Percentiles rank a stretch among this genome's conserved stretches.
Conservation (phyloP, 2,113 vertebrate genomes). For the Poeciliopsis prolifica region DNA sequence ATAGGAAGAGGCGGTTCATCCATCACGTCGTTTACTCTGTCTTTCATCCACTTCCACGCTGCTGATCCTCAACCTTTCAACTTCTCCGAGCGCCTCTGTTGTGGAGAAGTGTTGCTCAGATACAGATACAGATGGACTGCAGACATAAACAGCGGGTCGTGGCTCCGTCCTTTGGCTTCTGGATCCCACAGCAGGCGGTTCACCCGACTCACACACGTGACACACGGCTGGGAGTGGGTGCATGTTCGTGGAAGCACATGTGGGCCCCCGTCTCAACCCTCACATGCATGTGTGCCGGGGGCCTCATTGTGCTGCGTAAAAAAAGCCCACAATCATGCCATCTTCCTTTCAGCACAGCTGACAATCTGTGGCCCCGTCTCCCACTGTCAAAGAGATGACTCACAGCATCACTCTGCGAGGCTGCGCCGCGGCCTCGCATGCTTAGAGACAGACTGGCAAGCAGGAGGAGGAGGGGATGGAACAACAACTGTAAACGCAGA, state of each 20-base stretch:
- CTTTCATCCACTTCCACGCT: conserved; percentile 24
- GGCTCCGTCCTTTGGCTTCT: conserved; percentile 20
- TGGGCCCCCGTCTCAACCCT: conserved; percentile 16
- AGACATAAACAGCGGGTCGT: conserved; percentile 60
- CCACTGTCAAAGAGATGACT: conserved; percentile 60
- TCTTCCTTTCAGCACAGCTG: conserved; percentile 27
- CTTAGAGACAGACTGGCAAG: conserved; percentile 17
- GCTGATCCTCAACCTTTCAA: conserved; percentile 26
- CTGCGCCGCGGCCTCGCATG: conserved; percentile 16
- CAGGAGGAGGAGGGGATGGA: not conserved
- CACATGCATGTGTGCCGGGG: conserved; percentile 19
- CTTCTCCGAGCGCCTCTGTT: conserved; percentile 40
- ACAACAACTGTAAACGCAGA: conserved; percentile 2
- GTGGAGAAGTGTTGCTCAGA: conserved; percentile 70
- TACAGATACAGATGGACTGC: conserved; percentile 52
- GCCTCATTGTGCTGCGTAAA: conserved; percentile 46
- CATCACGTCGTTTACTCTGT: conserved; percentile 36
- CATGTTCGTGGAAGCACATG: conserved; percentile 44
- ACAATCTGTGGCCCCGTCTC: conserved; percentile 33
- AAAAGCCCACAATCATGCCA: conserved; percentile 44
- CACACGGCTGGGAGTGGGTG: conserved; percentile 34
- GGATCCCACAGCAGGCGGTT: conserved; percentile 12
- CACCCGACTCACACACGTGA: conserved; percentile 40
- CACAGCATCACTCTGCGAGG: conserved; percentile 39
- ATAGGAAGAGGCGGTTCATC: conserved; percentile 23